Conservation (phyloP, 2,888 invertebrate genomes). For the Chymomyza amoena region DNA sequence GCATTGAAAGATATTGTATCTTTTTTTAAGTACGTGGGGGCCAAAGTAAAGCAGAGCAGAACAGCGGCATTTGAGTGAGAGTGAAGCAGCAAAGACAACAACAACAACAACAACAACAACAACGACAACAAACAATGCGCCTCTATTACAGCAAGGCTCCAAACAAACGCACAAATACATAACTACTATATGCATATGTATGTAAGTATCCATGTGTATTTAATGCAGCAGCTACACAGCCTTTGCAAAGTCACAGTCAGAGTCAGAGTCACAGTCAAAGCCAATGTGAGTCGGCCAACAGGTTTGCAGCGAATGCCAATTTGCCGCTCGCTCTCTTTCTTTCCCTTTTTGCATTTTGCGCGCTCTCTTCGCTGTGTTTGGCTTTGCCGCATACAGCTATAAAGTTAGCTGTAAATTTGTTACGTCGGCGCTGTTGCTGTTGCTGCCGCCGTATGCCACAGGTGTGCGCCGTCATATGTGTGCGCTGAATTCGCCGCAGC, state of each 20-base stretch:
- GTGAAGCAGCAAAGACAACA: slow-evolving; percentile 48
- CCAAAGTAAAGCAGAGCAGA: slow-evolving; percentile 20
- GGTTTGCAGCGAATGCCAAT: slow-evolving; percentile 40
- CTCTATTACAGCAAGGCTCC: slow-evolving; percentile 18
- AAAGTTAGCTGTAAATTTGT: slow-evolving; percentile 78
- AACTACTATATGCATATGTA: not conserved
- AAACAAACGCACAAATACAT: slow-evolving; percentile 35
- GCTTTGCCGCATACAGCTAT: slow-evolving; percentile 59
- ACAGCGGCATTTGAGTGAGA: slow-evolving; percentile 66
- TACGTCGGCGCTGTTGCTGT: slow-evolving; percentile 57
- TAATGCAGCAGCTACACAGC: slow-evolving; percentile 9
- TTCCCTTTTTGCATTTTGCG: not conserved
- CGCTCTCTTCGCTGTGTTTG: slow-evolving; percentile 22
- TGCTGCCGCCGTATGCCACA: slow-evolving; percentile 30
- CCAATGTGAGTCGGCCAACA: slow-evolving; percentile 52
- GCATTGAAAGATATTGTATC: not conserved
- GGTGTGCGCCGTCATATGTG: slow-evolving; percentile 46
- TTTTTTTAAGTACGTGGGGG: not conserved
- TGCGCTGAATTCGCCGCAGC: slow-evolving; percentile 55
- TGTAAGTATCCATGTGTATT: not conserved
- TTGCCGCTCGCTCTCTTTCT: slow-evolving; percentile 4
- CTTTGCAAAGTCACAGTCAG: slow-evolving; percentile 60
- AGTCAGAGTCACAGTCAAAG: slow-evolving; percentile 53
- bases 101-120: slow-evolving; percentile 15
- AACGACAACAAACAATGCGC: too few species aligned